phyloP scores from a whole-genome alignment of 1,140 invertebrate genomes.

The Agrilus planipennis region DNA sequence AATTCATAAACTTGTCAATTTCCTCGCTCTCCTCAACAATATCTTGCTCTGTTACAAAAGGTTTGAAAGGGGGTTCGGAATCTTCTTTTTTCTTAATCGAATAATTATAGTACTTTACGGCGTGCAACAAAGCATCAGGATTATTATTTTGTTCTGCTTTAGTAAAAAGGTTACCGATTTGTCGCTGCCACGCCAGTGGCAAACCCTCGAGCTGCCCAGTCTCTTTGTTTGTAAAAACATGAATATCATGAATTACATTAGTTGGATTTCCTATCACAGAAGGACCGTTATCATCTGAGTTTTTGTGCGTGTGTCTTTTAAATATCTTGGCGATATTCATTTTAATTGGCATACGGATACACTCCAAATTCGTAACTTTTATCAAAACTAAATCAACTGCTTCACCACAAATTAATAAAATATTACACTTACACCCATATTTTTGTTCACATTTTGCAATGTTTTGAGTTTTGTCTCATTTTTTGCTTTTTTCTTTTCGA shows the following conservation, averaged over 20 bases:
- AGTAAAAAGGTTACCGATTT: slow-evolving; percentile 73
- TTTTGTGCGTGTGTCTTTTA: not conserved
- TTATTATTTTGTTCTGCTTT: slow-evolving; percentile 82
- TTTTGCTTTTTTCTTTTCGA: no score
- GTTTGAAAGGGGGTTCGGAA: slow-evolving; percentile 45
- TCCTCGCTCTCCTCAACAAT: slow-evolving; percentile 67
- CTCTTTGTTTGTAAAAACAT: slow-evolving; percentile 64
- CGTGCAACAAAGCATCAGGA: slow-evolving; percentile 80
- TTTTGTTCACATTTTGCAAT: no score
- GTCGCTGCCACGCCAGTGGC: slow-evolving; percentile 61
- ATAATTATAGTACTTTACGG: slow-evolving; percentile 85
- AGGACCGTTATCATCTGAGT: slow-evolving; percentile 2
- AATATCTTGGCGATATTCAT: slow-evolving; percentile 11
- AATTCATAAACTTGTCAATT: slow-evolving; percentile 60
- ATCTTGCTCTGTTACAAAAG: slow-evolving; percentile 61
- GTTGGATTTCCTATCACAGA: slow-evolving; percentile 62
- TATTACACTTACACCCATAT: no score
- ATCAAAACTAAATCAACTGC: no score
- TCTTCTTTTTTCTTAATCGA: slow-evolving; percentile 63
- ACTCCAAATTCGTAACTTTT: no score
- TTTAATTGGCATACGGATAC: not conserved
- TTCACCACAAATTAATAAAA: no score
- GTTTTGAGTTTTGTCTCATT: no score
- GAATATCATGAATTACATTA: slow-evolving; percentile 66
- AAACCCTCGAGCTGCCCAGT: slow-evolving; percentile 69